Conservation (phyloP, 1,140 invertebrate genomes). For the Chrysoperla carnea region DNA sequence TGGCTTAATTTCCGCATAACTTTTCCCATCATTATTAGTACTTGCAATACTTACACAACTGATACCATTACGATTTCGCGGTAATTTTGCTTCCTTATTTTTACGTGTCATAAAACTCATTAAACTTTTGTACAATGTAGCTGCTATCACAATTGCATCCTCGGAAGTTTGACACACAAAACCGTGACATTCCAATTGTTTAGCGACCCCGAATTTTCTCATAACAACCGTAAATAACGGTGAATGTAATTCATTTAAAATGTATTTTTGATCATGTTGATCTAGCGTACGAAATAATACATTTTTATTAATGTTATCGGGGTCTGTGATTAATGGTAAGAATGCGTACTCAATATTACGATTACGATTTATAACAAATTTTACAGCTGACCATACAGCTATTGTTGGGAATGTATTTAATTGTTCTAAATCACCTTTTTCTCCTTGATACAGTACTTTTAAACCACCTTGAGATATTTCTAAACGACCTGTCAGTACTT, state of each 20-base stretch:
- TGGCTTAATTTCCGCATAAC: background rate
- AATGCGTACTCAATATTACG: constrained; percentile 43
- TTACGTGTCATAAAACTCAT: constrained; percentile 55
- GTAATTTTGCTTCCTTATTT: constrained; percentile 26
- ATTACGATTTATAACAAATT: constrained; percentile 36
- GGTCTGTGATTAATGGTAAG: constrained; percentile 69
- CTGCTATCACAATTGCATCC: constrained; percentile 77
- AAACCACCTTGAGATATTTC: constrained; percentile 52
- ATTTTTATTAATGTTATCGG: constrained; percentile 55
- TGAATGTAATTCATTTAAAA: constrained; percentile 37
- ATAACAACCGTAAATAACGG: constrained; percentile 84
- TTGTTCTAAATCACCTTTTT: constrained; percentile 30
- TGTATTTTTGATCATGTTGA: constrained; percentile 29
- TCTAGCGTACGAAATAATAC: constrained; percentile 38
- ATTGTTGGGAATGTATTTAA: constrained; percentile 74
- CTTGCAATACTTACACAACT: constrained; percentile 47
- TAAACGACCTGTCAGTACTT: constrained; percentile 31
- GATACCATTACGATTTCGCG: constrained; percentile 46
- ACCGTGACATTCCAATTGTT: constrained; percentile 73
- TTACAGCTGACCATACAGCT: constrained; percentile 77
- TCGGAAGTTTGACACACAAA: constrained; percentile 75
- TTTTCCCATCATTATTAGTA: constrained; percentile 19
- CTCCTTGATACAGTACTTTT: constrained; percentile 37
- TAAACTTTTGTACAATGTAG: constrained; percentile 71
- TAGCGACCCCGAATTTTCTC: constrained; percentile 57